Percentiles rank a stretch among this genome's conserved stretches.
Evolutionary conservation across 2,113 vertebrate species (phyloP).

Genomic region (Semnopithecus entellus): DNA sequence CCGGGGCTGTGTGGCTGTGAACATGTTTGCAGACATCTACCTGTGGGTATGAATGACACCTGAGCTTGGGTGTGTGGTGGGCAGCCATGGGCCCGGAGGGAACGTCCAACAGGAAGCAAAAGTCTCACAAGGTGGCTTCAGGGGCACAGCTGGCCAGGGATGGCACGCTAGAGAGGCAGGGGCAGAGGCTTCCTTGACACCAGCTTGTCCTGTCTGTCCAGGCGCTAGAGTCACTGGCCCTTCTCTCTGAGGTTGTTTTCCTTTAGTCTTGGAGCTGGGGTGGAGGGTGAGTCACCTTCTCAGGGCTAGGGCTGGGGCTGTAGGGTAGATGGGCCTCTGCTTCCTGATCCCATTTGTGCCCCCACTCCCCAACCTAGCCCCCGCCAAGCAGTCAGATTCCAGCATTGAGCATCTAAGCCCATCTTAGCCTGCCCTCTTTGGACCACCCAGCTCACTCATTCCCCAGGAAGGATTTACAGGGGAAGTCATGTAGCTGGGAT

Average conservation of each 20-base stretch:
- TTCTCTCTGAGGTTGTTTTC: background rate
- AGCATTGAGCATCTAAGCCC: background rate
- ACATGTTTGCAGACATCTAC: background rate
- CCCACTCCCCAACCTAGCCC: background rate
- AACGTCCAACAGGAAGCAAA: background rate
- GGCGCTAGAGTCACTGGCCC: background rate
- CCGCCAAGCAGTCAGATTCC: background rate
- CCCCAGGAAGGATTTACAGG: slow-evolving; percentile 8
- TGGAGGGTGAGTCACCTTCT: slow-evolving; percentile 21
- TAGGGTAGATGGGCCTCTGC: background rate
- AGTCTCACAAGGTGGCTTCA: background rate
- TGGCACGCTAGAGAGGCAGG: background rate
- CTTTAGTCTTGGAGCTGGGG: slow-evolving; percentile 16
- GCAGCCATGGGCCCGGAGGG: background rate
- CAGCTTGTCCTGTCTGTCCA: background rate
- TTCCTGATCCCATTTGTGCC: background rate
- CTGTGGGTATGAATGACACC: background rate
- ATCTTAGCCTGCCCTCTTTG: background rate
- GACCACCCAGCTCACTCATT: slow-evolving; percentile 1
- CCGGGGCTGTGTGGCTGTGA: background rate
- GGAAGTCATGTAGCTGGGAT: background rate
- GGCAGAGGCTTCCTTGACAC: background rate
- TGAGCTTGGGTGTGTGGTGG: background rate
- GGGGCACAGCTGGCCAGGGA: background rate
- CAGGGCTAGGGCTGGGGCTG: background rate